These are phyloP conservation scores for Lagopus leucura DNA, from an alignment of 2,113 vertebrate genomes.

Conservation along the genomic window DNA sequence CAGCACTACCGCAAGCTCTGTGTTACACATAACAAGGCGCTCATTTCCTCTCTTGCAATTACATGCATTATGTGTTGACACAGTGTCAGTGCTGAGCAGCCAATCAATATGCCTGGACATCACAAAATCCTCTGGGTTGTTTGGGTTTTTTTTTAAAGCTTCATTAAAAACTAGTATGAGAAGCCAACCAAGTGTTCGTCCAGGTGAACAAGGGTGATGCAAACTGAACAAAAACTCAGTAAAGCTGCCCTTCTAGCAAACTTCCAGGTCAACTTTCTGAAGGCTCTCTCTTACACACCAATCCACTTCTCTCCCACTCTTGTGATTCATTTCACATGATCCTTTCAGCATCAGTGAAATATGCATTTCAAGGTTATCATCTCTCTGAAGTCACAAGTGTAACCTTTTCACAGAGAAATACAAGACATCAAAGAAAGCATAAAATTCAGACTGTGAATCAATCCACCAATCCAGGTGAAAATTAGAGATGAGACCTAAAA, in stretches of 20 bases:
- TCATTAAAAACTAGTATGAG: neutral
- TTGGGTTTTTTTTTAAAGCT: neutral
- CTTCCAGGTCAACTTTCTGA: neutral
- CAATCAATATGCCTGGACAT: neutral
- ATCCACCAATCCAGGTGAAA: conserved; percentile 3
- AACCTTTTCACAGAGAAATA: neutral
- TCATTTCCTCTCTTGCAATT: neutral
- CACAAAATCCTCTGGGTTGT: neutral
- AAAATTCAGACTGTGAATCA: neutral
- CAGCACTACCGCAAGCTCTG: neutral
- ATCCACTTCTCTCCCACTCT: neutral
- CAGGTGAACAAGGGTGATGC: neutral
- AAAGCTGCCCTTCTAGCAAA: neutral
- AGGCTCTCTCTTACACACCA: neutral
- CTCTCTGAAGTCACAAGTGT: neutral
- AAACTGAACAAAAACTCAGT: neutral
- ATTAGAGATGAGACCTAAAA: neutral
- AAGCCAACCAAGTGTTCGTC: neutral
- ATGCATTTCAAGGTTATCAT: neutral
- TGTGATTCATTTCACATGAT: no score
- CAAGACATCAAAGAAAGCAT: neutral
- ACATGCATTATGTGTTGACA: rapidly evolving
- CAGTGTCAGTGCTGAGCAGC: neutral
- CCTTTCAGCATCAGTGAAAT: neutral
- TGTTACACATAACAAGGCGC: neutral